Conservation (phyloP, 2,888 invertebrate species). For the Yponomeuta cagnagella region DNA sequence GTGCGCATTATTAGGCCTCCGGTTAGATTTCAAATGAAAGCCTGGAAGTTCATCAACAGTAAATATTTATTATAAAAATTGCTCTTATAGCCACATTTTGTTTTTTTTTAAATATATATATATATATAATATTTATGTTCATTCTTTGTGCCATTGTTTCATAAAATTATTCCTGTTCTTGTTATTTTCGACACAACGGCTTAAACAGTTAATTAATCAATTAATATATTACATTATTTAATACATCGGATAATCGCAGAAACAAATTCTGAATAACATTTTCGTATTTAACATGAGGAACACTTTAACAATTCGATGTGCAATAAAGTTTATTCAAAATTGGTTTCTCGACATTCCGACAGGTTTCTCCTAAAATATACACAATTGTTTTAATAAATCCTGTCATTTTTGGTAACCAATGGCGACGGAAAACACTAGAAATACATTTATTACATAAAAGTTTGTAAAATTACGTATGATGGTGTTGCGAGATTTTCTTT, state of each 20-base stretch:
- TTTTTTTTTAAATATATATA: conserved; percentile 51
- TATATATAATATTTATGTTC: conserved; percentile 75
- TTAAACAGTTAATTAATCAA: conserved; percentile 48
- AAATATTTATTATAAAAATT: conserved; percentile 77
- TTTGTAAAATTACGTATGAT: conserved; percentile 66
- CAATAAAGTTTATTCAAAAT: conserved; percentile 55
- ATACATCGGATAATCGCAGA: conserved; percentile 64
- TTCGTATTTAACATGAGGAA: conserved; percentile 48
- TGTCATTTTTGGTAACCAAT: conserved; percentile 76
- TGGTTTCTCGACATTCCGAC: conserved; percentile 57
- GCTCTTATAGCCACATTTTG: conserved; percentile 76
- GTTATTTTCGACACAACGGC: conserved; percentile 74
- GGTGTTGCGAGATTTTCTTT: conserved; percentile 49
- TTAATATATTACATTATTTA: conserved; percentile 70
- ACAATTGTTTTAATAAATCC: conserved; percentile 69
- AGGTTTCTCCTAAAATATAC: conserved; percentile 64
- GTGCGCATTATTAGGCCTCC: too few relatives aligned
- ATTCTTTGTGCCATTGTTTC: conserved; percentile 76
- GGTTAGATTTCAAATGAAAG: conserved; percentile 44
- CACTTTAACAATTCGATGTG: conserved; percentile 73
- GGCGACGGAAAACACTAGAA: conserved; percentile 66
- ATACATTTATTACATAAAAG: conserved; percentile 46
- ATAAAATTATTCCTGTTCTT: conserved; percentile 76
- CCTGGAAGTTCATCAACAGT: conserved; percentile 66
- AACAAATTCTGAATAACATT: conserved; percentile 58